Evolutionary conservation across 2,113 vertebrate species (phyloP), one percentile per base, ranked within the genome.

Genomic region (Prionailurus bengalensis): DNA sequence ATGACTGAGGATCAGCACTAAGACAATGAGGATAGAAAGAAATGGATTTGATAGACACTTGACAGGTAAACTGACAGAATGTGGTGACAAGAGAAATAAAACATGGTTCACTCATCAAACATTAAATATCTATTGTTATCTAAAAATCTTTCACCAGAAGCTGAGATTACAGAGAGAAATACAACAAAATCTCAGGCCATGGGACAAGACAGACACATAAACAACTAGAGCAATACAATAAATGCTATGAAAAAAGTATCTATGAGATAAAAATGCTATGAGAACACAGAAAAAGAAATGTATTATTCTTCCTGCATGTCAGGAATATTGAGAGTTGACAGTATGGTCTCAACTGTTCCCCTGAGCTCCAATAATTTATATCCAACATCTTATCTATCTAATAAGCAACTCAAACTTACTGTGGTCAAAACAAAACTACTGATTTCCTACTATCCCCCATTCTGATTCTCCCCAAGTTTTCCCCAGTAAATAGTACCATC

Each of bases 361-460:
- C 78, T 55, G 68, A 83, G 39, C 48, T 68, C 45, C 27, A 92
- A 15, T 80, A 66, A 91, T 74, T 73, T 51, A 91, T 25, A 88
- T 17, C 13, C 63, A 83, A 86, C 45, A 94, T 93, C 42, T 82
- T 70, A 65, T 6, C 27, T 61, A 10, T 86, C n/a, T 61, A 86
- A 53, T 2, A 51, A 81, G 19, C 65, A 95, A 53, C 82, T 97
- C 76, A 88, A 51, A 90, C 33, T 83, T 51, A 83, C 14, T 21
- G 71, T 27, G 31, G 31, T 36, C 83, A 80, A 89, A 95, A 76
- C 73, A 79, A 73, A 97, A 76, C 73, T 78, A 76, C 13, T 65
- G 9, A 92, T 66, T 92, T 81, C 33, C 51, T 58, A 39, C 66
- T 48, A 29, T 76, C 12, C 33, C 29, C 61, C 70, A 88, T 87